A percentile compares a stretch with the other conserved stretches of the same genome.
These are phyloP conservation scores for Cyclina sinensis DNA, from an alignment of 1,140 invertebrate species.

Conservation along the genomic window DNA sequence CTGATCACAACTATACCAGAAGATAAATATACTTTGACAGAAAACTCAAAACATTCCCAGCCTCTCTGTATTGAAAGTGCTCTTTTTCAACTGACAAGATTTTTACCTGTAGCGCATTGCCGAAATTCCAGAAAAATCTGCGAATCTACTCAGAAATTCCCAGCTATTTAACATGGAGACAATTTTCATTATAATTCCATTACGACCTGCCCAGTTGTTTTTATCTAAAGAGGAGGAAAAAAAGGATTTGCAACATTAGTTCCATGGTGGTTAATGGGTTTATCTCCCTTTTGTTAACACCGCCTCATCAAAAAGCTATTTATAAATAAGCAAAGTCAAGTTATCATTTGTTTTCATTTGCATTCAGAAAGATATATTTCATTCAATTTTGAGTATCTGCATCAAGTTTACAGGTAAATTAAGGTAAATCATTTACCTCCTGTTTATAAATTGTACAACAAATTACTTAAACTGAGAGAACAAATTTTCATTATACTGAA, in stretches of 20 bases:
- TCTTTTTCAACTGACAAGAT: not conserved
- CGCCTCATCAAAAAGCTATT: not conserved
- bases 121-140: not conserved
- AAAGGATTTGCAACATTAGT: not conserved
- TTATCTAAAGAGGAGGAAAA: not conserved
- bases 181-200: slow-evolving; percentile 8
- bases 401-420: not conserved
- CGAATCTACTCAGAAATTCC: not conserved
- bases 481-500: too few species aligned
- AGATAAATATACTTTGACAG: slow-evolving; percentile 23
- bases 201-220: not conserved
- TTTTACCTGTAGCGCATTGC: not conserved
- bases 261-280: not conserved
- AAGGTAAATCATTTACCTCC: too few species aligned
- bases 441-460: too few species aligned
- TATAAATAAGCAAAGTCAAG: not conserved
- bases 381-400: not conserved
- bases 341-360: not conserved
- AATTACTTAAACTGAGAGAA: too few species aligned
- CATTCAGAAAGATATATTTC: not conserved
- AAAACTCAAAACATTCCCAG: not conserved
- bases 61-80: not conserved
- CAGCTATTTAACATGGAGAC: not conserved
- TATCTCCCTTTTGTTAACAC: not conserved
- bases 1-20: not conserved